Percentiles rank a stretch among this genome's conserved stretches.
These are phyloP conservation scores for Donacobius atricapilla DNA, from an alignment of 2,113 vertebrate genomes.

Conservation along the genomic window DNA sequence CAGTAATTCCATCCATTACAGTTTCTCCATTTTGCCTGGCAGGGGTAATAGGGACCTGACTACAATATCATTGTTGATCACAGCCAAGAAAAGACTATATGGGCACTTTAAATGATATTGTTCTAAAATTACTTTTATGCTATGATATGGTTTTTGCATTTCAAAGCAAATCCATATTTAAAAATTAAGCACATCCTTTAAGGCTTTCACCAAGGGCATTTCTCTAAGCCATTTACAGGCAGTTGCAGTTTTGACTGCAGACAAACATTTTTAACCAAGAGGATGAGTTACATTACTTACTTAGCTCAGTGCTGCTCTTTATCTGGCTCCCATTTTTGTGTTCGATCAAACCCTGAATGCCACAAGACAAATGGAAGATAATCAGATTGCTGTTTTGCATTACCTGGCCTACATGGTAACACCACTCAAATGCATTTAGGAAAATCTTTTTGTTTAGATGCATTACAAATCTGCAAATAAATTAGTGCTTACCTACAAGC, in stretches of 20 bases:
- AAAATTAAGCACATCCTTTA: not conserved
- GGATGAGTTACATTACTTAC: not conserved
- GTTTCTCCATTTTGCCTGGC: not conserved
- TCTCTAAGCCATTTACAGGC: not conserved
- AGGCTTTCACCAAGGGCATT: not conserved
- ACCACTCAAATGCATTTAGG: slow-evolving; percentile 4
- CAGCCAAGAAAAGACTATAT: not conserved
- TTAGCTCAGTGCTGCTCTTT: not conserved
- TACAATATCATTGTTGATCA: not conserved
- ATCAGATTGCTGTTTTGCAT: slow-evolving; percentile 35
- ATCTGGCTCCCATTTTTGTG: not conserved
- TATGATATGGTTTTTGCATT: not conserved
- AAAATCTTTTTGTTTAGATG: slow-evolving; percentile 23
- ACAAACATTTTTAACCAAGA: not conserved
- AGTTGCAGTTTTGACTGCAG: not conserved
- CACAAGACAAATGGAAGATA: not conserved
- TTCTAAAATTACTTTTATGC: not conserved
- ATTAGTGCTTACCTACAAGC: not conserved
- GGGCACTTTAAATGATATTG: not conserved
- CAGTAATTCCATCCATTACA: not conserved
- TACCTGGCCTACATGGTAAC: not conserved
- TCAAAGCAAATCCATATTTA: not conserved
- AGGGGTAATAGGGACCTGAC: not conserved
- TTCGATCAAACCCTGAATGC: slow-evolving; percentile 8
- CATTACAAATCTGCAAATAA: not conserved